Evolutionary conservation across 2,888 invertebrate species (phyloP), one percentile per base, ranked within the genome.

Genomic region (Selenia dentaria): DNA sequence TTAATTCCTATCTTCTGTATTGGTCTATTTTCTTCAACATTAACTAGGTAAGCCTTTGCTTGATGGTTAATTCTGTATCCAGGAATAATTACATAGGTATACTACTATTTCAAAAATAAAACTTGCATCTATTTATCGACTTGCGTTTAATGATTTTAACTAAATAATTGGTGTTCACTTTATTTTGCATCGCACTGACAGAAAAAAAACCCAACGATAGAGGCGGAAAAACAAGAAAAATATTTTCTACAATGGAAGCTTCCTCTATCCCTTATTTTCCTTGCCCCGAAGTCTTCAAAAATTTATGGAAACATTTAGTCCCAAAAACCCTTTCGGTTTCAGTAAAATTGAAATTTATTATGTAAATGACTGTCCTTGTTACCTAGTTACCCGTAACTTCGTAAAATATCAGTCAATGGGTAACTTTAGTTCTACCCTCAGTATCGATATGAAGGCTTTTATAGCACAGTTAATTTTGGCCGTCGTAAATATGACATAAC

Each of bases 331-430:
- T 52, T 59, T 51, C 48, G 47, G 45, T 48, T 56, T 56, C 41
- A 52, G 52, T 56, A 56, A 48, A 59, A 54, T 56, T 52, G 56
- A 59, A 59, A 59, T 59, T 54, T 52, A 59, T 49, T 54, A 59
- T 56, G 56, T 37, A 54, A 56, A 59, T 54, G 45, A 56, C 44
- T 46, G 59, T 50, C 52, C 56, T 56, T 42, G 50, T 57, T 57
- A 54, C 50, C 52, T 52, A 54, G 48, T 52, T 54, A 42, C 50
- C 47, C 45, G 56, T 46, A 41, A 54, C 41, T 42, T 45, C 51
- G 29, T 57, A 52, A 57, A 57, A 57, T 52, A 57, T 54, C 57
- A n/a, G n/a, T n/a, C n/a, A 37, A 52, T 54, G 47, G 50, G 54
- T 42, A 49, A 45, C 35, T 51, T 45, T 48, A 48, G 43, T 33